Evolutionary conservation across 2,797 vertebrate genomes (phyloP).

Genomic region (Spizella passerina): DNA sequence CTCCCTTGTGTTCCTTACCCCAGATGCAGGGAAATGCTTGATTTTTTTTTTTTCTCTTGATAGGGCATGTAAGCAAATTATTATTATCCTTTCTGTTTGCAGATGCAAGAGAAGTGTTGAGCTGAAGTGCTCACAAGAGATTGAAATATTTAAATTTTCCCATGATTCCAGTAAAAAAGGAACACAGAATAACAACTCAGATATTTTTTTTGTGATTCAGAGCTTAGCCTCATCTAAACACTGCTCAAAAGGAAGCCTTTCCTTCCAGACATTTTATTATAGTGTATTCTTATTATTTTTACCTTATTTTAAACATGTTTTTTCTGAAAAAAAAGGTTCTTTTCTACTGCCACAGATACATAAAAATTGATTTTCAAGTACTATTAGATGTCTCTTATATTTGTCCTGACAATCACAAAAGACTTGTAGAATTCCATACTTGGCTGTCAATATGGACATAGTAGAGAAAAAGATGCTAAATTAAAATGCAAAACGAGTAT

Average conservation of each 20-base stretch:
- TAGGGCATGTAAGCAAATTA: conserved; percentile 19
- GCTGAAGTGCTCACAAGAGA: conserved; percentile 25
- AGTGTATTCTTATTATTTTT: background rate
- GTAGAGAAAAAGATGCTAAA: background rate
- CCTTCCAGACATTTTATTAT: background rate
- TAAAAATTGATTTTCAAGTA: background rate
- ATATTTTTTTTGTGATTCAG: background rate
- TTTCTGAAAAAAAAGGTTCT: background rate
- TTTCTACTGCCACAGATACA: background rate
- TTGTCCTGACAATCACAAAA: background rate
- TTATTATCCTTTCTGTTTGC: conserved; percentile 46
- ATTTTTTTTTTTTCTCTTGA: conserved; percentile 46
- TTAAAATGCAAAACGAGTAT: background rate
- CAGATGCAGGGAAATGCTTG: conserved; percentile 4
- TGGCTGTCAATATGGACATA: background rate
- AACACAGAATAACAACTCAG: background rate
- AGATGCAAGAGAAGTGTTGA: conserved; percentile 38
- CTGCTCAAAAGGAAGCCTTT: background rate
- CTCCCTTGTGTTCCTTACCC: background rate
- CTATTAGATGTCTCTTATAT: background rate
- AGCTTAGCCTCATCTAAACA: background rate
- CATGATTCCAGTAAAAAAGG: background rate
- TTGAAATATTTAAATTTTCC: conserved; percentile 39
- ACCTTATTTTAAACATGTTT: background rate
- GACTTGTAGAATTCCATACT: background rate